Conservation (phyloP, 1,140 invertebrate species). For the Bombus consobrinus region DNA sequence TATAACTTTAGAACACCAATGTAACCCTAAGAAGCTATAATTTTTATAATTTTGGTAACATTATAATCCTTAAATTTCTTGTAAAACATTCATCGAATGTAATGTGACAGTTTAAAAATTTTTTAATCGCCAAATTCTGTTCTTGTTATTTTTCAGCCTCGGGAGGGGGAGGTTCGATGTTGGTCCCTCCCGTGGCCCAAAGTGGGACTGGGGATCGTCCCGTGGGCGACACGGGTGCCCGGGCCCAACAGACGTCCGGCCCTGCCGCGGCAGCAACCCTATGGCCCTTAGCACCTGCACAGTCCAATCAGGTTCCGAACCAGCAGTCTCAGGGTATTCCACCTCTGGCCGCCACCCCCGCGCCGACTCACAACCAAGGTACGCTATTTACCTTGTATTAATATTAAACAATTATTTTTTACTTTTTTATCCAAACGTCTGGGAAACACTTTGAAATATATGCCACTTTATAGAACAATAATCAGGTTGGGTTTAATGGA, state of each 20-base stretch:
- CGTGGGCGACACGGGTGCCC: slow-evolving; percentile 74
- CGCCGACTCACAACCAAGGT: slow-evolving; percentile 83
- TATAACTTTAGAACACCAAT: no score
- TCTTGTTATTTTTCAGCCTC: slow-evolving; percentile 75
- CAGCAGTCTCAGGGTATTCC: slow-evolving; percentile 79
- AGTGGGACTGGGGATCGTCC: slow-evolving; percentile 76
- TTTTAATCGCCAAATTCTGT: background rate
- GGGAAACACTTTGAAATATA: background rate
- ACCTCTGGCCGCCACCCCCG: slow-evolving; percentile 81
- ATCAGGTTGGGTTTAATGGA: background rate
- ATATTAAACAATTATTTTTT: background rate
- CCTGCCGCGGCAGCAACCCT: slow-evolving; percentile 77
- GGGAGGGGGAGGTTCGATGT: slow-evolving; percentile 82
- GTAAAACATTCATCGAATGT: background rate
- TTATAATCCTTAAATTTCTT: no score
- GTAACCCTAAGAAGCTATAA: no score
- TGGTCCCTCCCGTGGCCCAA: slow-evolving; percentile 82
- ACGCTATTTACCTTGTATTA: background rate
- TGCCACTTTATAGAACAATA: background rate
- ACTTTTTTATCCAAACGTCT: background rate
- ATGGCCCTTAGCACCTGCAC: slow-evolving; percentile 83
- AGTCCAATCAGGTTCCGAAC: slow-evolving; percentile 73
- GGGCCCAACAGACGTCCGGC: slow-evolving; percentile 74
- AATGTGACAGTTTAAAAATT: background rate
- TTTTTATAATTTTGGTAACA: no score